Evolutionary conservation across 2,888 invertebrate genomes (phyloP).

Genomic region (Galerucella calmariensis): DNA sequence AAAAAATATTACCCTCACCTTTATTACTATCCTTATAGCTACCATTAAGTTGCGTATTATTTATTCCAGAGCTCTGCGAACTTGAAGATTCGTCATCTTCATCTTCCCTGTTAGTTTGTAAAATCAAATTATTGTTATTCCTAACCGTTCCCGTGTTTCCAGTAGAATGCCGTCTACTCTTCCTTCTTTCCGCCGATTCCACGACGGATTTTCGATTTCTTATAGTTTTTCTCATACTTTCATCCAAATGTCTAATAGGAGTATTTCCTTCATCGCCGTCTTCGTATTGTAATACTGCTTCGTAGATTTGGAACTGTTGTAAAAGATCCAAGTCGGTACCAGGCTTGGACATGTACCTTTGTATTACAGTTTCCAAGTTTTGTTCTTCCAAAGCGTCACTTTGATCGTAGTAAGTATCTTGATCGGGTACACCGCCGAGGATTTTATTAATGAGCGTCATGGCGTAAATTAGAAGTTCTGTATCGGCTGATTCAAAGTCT

Average conservation of each 20-base stretch:
- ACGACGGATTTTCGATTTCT: conserved; percentile 73
- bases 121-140: conserved; percentile 50
- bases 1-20: conserved; percentile 60
- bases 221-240: conserved; percentile 78
- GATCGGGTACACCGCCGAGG: conserved; percentile 91
- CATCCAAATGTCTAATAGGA: conserved; percentile 74
- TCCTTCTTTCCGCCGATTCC: conserved; percentile 77
- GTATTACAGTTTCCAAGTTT: conserved; percentile 88
- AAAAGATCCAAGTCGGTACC: conserved; percentile 93
- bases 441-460: conserved; percentile 97
- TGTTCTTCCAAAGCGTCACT: conserved; percentile 96
- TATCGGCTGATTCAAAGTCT: conserved; percentile 96
- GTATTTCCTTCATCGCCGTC: conserved; percentile 81
- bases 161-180: conserved; percentile 81
- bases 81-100: conserved; percentile 71
- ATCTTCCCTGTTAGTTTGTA: conserved; percentile 60
- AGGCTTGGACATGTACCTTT: conserved; percentile 89
- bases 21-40: conserved; percentile 70
- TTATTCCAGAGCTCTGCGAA: conserved; percentile 70
- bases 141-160: conserved; percentile 66
- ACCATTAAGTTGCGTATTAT: conserved; percentile 68
- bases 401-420: conserved; percentile 97
- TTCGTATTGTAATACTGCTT: conserved; percentile 90
- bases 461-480: conserved; percentile 94
- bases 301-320: conserved; percentile 94